Evolutionary conservation across 2,113 vertebrate species (phyloP), one percentile per base, ranked within the genome.

Genomic region (Jaculus jaculus): DNA sequence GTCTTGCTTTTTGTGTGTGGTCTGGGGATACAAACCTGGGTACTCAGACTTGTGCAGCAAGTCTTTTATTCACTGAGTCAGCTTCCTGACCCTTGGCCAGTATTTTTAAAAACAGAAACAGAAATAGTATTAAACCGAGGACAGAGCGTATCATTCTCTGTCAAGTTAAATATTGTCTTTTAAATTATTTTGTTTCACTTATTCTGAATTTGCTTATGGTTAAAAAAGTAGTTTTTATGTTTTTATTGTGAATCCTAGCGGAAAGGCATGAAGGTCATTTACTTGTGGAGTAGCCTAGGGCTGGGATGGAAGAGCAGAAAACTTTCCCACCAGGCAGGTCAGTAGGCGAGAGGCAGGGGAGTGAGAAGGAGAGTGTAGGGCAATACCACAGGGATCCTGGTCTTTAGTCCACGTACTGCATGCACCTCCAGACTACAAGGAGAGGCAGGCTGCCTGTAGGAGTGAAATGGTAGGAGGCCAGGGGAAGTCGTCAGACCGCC

Each of bases 161-260:
- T 66, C 39, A 66, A 11, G 30, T 24, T 79, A 66, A 77, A 5
- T 54, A n/a, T n/a, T 47, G 1, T 74, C 71, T 83, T 18, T 26
- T 69, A 72, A 68, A 30, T 15, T 42, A 47, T 89, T 85, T 89
- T 91, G 17, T 66, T 78, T 78, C 9, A 21, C 16, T 83, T 83
- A 79, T 69, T 91, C 89, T 86, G 90, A 73, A 26, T 79, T 87
- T 92, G 34, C 83, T 39, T 82, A 51, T 32, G 32, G 34, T 16
- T 87, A 78, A 75, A 80, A 79, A 89, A n/a, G 47, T 24, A 20
- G n/a, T n/a, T n/a, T n/a, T n/a, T n/a, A n/a, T n/a, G 7, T 63
- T 32, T 77, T 92, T 83, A 26, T 21, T 66, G 54, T 85, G 30
- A 32, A n/a, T 92, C 17, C 6, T 12, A 3, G 6, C 6, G 75